Evolutionary conservation across 2,888 invertebrate species (phyloP), one percentile per base, ranked within the genome.

Genomic region (Blastobasis lacticolella): DNA sequence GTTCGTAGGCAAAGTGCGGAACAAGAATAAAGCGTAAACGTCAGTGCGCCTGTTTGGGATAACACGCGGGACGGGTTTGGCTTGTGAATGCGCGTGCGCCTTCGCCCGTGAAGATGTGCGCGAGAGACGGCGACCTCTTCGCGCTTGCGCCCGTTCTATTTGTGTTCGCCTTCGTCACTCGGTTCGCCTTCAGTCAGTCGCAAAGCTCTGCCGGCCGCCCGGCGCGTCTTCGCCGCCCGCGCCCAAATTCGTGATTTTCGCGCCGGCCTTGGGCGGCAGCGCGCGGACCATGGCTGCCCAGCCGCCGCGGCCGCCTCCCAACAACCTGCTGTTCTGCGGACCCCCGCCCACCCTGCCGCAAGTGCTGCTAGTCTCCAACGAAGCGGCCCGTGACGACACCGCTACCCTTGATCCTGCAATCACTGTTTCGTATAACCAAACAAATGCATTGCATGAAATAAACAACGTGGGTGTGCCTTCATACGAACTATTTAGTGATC

Each of bases 71-170:
- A 84, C 85, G 76, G 78, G 86, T 86, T 86, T 87, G 86, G 86
- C 87, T 78, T 70, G 64, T 67, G 70, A 75, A 67, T 83, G 85
- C 84, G 85, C 85, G 76, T 81, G 81, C 80, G 87, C 87, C 83
- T 78, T 83, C 82, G 86, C 78, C 84, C 86, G 78, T 85, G 85
- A 85, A 87, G 85, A 85, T 79, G 86, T 79, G 84, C 83, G 85
- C 85, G 83, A 83, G 88, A 85, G 83, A 82, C 81, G 85, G 82
- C 84, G 85, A 85, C 85, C 85, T 84, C 86, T 77, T 86, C 87
- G 78, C 87, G 79, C 78, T 85, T 82, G 85, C 85, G 87, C 81
- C 85, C 73, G 83, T 84, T 83, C 88, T 88, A 88, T 88, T 88
- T 88, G 79, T 69, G 88, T 87, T 82, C 88, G 82, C 79, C 79